phyloP scores from a whole-genome alignment of 2,888 invertebrate genomes.

The Candidula unifasciata region DNA sequence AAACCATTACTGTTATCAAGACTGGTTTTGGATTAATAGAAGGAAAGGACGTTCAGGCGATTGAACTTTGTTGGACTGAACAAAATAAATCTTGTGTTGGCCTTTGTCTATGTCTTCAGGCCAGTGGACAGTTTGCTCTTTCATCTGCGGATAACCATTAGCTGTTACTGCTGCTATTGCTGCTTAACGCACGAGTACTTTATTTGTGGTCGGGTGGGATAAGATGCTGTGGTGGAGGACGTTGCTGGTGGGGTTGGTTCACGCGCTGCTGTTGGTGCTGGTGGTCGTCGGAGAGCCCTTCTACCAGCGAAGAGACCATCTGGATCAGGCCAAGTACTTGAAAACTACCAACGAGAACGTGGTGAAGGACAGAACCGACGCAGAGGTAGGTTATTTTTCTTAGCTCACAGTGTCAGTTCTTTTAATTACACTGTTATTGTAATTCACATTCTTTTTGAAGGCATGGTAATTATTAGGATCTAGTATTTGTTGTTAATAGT shows the following conservation, averaged over 20 bases:
- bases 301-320: slow-evolving; percentile 68
- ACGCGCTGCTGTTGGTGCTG: slow-evolving; percentile 46
- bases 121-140: not conserved
- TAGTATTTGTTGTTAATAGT: too few relatives aligned
- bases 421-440: not conserved
- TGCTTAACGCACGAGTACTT: slow-evolving; percentile 1
- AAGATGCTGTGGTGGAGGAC: slow-evolving; percentile 48
- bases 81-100: not conserved
- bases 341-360: slow-evolving; percentile 58
- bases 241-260: slow-evolving; percentile 50
- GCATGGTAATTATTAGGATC: too few relatives aligned
- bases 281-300: slow-evolving; percentile 63
- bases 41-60: not conserved
- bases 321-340: slow-evolving; percentile 64
- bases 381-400: slow-evolving; percentile 62
- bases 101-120: not conserved
- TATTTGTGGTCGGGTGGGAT: slow-evolving; percentile 26
- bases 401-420: not conserved
- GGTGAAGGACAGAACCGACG: slow-evolving; percentile 65
- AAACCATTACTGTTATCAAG: too few relatives aligned
- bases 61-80: not conserved
- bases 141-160: not conserved
- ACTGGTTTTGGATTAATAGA: too few relatives aligned
- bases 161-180: not conserved
- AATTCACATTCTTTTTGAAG: too few relatives aligned